Conservation (phyloP, 2,888 invertebrate genomes). For the Drosophila testacea region DNA sequence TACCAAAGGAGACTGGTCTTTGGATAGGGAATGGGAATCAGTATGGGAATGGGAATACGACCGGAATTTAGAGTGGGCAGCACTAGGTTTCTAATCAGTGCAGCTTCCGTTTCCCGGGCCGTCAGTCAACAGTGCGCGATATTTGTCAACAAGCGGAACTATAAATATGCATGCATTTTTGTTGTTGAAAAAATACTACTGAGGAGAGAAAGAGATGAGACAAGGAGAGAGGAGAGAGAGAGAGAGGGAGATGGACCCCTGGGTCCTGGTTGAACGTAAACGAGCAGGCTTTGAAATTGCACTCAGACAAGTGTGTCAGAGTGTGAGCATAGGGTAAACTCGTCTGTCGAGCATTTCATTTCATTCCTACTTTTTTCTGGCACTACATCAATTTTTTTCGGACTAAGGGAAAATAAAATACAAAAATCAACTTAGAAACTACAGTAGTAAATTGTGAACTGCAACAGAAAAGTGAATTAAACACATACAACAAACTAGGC, state of each 20-base stretch:
- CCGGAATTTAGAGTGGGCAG: constrained; percentile 56
- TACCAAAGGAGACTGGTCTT: neutral
- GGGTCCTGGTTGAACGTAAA: constrained; percentile 22
- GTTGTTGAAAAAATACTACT: neutral
- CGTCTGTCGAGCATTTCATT: constrained; percentile 54
- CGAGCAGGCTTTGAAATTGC: constrained; percentile 61
- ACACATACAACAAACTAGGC: constrained; percentile 24
- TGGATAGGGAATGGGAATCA: neutral
- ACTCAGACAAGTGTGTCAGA: constrained; percentile 46
- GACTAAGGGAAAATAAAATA: constrained; percentile 45
- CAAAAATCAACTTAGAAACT: constrained; percentile 45
- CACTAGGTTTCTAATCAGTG: constrained; percentile 82
- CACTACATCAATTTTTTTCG: constrained; percentile 56
- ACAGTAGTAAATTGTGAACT: constrained; percentile 48
- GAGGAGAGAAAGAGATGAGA: neutral
- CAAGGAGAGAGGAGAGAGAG: neutral
- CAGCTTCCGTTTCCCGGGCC: constrained; percentile 74
- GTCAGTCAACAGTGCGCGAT: constrained; percentile 69
- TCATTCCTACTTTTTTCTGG: constrained; percentile 53
- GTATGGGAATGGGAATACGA: constrained; percentile 1
- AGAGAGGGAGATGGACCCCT: neutral
- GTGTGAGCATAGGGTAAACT: constrained; percentile 31
- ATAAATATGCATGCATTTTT: constrained; percentile 80
- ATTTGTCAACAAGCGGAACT: constrained; percentile 83
- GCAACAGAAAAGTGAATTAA: constrained; percentile 45